Conservation (phyloP, 1,140 invertebrate species). For the Drosophila novamexicana region DNA sequence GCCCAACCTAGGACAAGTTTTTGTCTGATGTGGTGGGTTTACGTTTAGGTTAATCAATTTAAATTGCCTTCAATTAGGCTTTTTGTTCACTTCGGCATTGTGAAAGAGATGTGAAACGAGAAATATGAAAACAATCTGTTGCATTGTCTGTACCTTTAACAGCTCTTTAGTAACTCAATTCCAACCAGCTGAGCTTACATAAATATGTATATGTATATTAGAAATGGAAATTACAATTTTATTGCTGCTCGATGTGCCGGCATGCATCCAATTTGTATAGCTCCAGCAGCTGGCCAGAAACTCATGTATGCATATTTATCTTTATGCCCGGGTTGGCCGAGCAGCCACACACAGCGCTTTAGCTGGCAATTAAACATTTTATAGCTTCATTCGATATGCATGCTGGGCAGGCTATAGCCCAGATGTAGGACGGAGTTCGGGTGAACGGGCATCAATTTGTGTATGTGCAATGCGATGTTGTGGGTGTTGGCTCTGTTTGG, state of each 20-base stretch:
- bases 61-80: constrained; percentile 80
- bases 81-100: constrained; percentile 62
- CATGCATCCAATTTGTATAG: constrained; percentile 52
- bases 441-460: background rate
- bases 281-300: constrained; percentile 27
- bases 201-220: constrained; percentile 26
- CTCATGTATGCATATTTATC: constrained; percentile 52
- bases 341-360: constrained; percentile 39
- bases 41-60: constrained; percentile 73
- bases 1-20: constrained; percentile 73
- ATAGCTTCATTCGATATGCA: constrained; percentile 80
- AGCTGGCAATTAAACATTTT: constrained; percentile 72
- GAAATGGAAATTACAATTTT: constrained; percentile 65
- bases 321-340: constrained; percentile 41
- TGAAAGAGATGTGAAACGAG: constrained; percentile 46
- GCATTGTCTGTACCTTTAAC: constrained; percentile 29
- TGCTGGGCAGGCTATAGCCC: constrained; percentile 50
- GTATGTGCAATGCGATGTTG: constrained; percentile 22
- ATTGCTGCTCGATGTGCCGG: constrained; percentile 23
- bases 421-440: constrained; percentile 7
- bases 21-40: constrained; percentile 35
- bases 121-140: constrained; percentile 50
- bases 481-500: constrained; percentile 59
- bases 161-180: constrained; percentile 42
- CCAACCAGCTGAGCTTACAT: constrained; percentile 38